These are phyloP conservation scores for Dicaeum eximium DNA, from an alignment of 2,113 vertebrate species.

Conservation along the genomic window DNA sequence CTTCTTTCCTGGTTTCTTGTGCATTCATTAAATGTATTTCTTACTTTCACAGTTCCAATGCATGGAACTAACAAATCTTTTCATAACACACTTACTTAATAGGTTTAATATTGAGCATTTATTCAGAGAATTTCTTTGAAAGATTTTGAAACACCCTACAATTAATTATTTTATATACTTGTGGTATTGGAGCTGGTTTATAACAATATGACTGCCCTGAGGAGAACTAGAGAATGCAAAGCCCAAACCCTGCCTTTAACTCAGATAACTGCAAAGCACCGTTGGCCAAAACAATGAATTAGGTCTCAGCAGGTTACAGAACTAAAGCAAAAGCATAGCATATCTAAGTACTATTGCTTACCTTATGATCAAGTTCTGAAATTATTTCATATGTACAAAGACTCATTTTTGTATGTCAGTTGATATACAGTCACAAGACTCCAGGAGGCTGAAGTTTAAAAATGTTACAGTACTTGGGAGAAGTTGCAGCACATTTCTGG, in stretches of 20 bases:
- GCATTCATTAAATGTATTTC: neutral
- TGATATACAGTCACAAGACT: fast-evolving
- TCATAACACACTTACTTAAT: neutral
- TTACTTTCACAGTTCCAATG: neutral
- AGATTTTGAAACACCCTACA: neutral
- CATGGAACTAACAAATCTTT: neutral
- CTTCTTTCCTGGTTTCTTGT: neutral
- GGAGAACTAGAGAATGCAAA: neutral
- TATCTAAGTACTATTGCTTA: neutral
- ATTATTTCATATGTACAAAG: neutral
- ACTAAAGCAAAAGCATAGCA: neutral
- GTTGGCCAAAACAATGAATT: neutral
- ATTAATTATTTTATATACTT: neutral
- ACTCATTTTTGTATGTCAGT: neutral
- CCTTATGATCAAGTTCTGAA: neutral
- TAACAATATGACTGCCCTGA: neutral
- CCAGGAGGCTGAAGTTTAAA: neutral
- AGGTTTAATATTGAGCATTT: neutral
- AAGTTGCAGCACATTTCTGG: neutral
- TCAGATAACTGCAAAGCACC: neutral
- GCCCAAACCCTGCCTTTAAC: neutral
- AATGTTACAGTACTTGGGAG: neutral
- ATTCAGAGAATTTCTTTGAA: neutral
- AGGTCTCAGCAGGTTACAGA: neutral
- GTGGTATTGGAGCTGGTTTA: neutral